phyloP scores from a whole-genome alignment of 2,888 invertebrate species.

The Nomada hirtipes region DNA sequence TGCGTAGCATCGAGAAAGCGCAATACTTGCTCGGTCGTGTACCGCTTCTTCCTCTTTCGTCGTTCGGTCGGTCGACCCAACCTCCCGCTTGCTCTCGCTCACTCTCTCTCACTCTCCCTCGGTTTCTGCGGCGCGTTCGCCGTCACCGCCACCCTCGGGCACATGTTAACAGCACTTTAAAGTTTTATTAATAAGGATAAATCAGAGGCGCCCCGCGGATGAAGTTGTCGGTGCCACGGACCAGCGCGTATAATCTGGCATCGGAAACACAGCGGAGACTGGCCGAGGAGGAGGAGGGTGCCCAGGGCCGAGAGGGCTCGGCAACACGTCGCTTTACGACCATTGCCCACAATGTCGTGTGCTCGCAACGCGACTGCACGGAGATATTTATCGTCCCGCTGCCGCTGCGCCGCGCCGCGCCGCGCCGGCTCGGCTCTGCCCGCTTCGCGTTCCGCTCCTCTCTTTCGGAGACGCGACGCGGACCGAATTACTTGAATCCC shows the following conservation, averaged over 20 bases:
- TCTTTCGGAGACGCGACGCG: neutral
- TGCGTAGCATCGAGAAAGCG: slow-evolving; percentile 20
- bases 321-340: slow-evolving; percentile 76
- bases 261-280: slow-evolving; percentile 61
- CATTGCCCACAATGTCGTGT: slow-evolving; percentile 77
- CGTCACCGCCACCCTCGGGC: slow-evolving; percentile 64
- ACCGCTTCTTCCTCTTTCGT: slow-evolving; percentile 42
- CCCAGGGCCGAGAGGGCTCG: slow-evolving; percentile 44
- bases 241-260: slow-evolving; percentile 71
- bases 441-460: slow-evolving; percentile 15
- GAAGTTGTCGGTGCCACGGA: slow-evolving; percentile 80
- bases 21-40: slow-evolving; percentile 55
- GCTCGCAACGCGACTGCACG: slow-evolving; percentile 69
- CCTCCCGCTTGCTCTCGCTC: slow-evolving; percentile 15
- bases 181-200: slow-evolving; percentile 84
- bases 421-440: neutral
- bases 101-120: neutral
- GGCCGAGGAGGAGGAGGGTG: slow-evolving; percentile 59
- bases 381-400: slow-evolving; percentile 79
- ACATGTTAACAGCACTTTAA: slow-evolving; percentile 82
- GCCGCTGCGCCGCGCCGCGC: slow-evolving; percentile 21
- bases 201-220: slow-evolving; percentile 83
- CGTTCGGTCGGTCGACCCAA: slow-evolving; percentile 23
- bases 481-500: slow-evolving; percentile 13
- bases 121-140: slow-evolving; percentile 42